Evolutionary conservation across 2,113 vertebrate genomes (phyloP).

Genomic region (Carassius auratus): DNA sequence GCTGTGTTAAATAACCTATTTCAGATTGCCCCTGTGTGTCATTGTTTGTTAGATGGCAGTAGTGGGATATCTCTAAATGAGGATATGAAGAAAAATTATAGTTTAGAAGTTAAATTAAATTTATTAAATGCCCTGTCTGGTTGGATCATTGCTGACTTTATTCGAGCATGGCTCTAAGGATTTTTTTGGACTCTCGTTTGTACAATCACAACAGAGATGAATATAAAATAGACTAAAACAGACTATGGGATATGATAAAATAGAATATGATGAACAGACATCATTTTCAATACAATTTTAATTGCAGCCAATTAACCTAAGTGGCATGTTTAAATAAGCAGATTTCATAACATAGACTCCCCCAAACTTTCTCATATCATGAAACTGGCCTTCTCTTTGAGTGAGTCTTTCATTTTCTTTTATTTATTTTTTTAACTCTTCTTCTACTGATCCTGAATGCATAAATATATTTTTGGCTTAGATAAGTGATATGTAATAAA

Average conservation of each 20-base stretch:
- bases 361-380: not conserved
- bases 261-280: not conserved
- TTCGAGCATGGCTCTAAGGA: too few relatives aligned
- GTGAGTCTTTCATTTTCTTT: not conserved
- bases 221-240: too few relatives aligned
- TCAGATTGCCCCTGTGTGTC: not conserved
- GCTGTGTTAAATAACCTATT: not conserved
- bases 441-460: not conserved
- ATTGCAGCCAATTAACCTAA: not conserved
- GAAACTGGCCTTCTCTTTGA: not conserved
- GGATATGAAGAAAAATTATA: conserved; percentile 3
- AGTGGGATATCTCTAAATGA: not conserved
- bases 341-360: not conserved
- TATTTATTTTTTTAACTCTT: not conserved
- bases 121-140: conserved; percentile 27
- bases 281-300: not conserved
- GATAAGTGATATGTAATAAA: not conserved
- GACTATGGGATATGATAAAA: too few relatives aligned
- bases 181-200: too few relatives aligned
- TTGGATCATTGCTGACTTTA: not conserved
- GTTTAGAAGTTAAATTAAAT: conserved; percentile 21
- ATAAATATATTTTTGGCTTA: not conserved
- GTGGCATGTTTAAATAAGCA: not conserved
- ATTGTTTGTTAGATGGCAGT: not conserved
- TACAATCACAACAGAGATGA: too few relatives aligned